Base-by-base conservation (phyloP, 2,797 vertebrate species). In the Psittacula echo region DNA sequence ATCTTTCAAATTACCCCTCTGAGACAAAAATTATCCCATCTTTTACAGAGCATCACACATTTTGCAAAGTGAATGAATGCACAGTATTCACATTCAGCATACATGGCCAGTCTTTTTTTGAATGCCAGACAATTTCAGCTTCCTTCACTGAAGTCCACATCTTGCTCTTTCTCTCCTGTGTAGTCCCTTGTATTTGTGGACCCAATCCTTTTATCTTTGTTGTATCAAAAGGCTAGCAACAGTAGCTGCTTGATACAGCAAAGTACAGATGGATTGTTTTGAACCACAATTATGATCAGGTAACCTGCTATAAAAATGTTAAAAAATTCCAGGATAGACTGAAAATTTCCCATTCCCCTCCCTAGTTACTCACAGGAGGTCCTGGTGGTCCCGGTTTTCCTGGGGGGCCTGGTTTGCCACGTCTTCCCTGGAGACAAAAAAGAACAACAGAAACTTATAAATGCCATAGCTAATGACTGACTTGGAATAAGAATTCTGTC, bases 401-500 rank as follows among this genome's bases (percentile, higher is more conserved):
- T 86, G 98, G 97, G 41, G 96, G 95, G 13, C 99, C 99, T 45
- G 98, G 92, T 96, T 99, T 99, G 89, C 99, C 99, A 98, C 99
- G 97, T 74, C 99, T 98, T 94, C 99, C 99, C 99, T 99, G 89
- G 64, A 95, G 97, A 96, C 23, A 85, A 90, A 96, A 85, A 94
- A 75, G 87, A 95, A 89, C 44, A 70, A 76, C 6, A 90, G 67
- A 89, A 2, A 9, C 74, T 61, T 67, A 90, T 71, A 89, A 96
- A 61, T 67, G 15, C 23, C 89, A 37, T 26, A 13, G 44, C 50
- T 87, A 65, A 47, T 29, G 72, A 93, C 45, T 73, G 42, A 84
- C 82, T 84, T 89, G 71, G 54, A 89, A 78, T 64, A 75, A 64
- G 32, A 51, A 87, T 24, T 85, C 23, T 48, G 74, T 79, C 77